Conservation (phyloP, 2,888 invertebrate genomes). For the Dynastes grantii region DNA sequence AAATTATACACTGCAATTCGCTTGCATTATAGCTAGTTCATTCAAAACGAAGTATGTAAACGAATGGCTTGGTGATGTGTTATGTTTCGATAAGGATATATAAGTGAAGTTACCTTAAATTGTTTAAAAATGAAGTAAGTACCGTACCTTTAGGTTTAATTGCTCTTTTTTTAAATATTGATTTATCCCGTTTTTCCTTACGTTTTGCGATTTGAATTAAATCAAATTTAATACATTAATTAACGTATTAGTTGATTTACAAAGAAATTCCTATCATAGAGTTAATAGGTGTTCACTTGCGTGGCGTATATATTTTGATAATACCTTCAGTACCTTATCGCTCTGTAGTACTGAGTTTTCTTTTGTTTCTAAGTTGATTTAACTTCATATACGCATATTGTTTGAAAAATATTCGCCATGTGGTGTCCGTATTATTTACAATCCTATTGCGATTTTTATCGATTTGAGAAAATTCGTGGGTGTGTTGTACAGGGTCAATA, state of each 20-base stretch:
- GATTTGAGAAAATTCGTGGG: slow-evolving; percentile 66
- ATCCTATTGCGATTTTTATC: slow-evolving; percentile 63
- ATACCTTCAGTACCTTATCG: not conserved
- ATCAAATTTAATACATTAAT: not conserved
- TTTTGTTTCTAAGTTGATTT: slow-evolving; percentile 8
- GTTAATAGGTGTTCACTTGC: too few relatives aligned
- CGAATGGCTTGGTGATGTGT: slow-evolving; percentile 57
- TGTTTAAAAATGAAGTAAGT: slow-evolving; percentile 63
- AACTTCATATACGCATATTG: not conserved
- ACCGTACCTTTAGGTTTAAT: slow-evolving; percentile 8
- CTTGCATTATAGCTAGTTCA: slow-evolving; percentile 14
- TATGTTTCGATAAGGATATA: slow-evolving; percentile 58
- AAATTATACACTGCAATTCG: slow-evolving; percentile 43
- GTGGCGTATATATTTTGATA: not conserved
- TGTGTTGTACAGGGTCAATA: slow-evolving; percentile 61
- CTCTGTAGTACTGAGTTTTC: too few relatives aligned
- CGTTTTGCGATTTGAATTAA: not conserved
- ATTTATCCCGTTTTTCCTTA: not conserved
- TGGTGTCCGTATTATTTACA: slow-evolving; percentile 3
- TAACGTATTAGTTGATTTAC: too few relatives aligned
- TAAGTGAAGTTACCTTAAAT: slow-evolving; percentile 61
- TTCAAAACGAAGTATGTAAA: slow-evolving; percentile 42
- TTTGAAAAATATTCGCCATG: slow-evolving; percentile 3
- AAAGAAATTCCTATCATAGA: too few relatives aligned
- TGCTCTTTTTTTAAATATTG: slow-evolving; percentile 31